Percentiles rank a stretch among this genome's conserved stretches.
These are phyloP conservation scores for Mongoloraphidia duomilia DNA, from an alignment of 2,888 invertebrate genomes.

Conservation along the genomic window DNA sequence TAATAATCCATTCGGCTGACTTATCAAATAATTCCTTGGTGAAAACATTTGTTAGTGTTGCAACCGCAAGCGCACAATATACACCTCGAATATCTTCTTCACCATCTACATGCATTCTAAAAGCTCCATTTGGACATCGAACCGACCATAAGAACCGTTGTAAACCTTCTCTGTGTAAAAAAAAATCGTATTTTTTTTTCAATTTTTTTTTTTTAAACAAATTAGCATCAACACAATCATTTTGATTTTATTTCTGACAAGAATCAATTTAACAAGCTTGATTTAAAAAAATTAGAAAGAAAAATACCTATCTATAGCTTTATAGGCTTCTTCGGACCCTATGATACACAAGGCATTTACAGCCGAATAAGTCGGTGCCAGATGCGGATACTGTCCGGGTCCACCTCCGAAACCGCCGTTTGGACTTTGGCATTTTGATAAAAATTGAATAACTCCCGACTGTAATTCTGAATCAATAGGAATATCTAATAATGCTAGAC, in stretches of 20 bases:
- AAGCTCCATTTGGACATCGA: slow-evolving; percentile 75
- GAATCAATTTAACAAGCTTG: slow-evolving; percentile 10
- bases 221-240: background rate
- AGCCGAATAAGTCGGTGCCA: slow-evolving; percentile 96
- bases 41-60: slow-evolving; percentile 69
- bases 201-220: background rate
- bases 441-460: slow-evolving; percentile 40
- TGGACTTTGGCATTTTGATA: slow-evolving; percentile 57
- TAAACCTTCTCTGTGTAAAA: slow-evolving; percentile 46
- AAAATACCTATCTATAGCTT: slow-evolving; percentile 64
- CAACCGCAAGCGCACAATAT: slow-evolving; percentile 91
- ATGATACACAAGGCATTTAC: slow-evolving; percentile 85
- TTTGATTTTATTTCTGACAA: background rate
- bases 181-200: slow-evolving; percentile 5
- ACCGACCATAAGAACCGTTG: slow-evolving; percentile 66
- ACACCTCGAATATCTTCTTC: slow-evolving; percentile 90
- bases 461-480: slow-evolving; percentile 40
- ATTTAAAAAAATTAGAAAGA: background rate
- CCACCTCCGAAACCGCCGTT: slow-evolving; percentile 90
- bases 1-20: slow-evolving; percentile 83
- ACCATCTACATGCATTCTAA: slow-evolving; percentile 79
- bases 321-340: slow-evolving; percentile 63
- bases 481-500: slow-evolving; percentile 62
- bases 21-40: slow-evolving; percentile 65
- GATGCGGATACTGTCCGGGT: slow-evolving; percentile 80